Base-by-base conservation (phyloP, 2,888 invertebrate species). In the Gymnoscelis rufifasciata region DNA sequence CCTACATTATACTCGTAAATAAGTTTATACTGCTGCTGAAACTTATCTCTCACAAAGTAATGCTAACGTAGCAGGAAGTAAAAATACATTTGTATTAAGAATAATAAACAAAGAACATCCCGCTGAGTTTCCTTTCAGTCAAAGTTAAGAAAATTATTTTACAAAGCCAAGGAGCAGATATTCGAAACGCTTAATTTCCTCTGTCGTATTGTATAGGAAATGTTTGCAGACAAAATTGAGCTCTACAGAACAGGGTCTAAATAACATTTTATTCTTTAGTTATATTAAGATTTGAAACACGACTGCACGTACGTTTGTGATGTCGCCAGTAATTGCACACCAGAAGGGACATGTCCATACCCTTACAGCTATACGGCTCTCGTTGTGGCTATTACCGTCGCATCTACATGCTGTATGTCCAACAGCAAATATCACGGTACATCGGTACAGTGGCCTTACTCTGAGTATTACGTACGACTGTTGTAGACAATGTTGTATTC, bases 241-340 rank as follows among this genome's bases (percentile, higher is more conserved):
- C n/a, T 42, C 28, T 42, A 19, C 27, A 24, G 14, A 24, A 23
- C n/a, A 7, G 11, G 37, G n/a, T 19, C 19, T 31, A 39, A 26
- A 38, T 52, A 50, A 57, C 59, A 65, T 64, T 65, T 58, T 43
- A 55, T 68, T 65, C 54, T n/a, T n/a, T n/a, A n/a, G n/a, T n/a
- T n/a, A 64, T 66, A 74, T 74, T 66, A 69, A n/a, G 71, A 74
- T 71, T 73, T 66, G 47, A 53, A 64, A 64, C 71, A 75, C 71
- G 72, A 60, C 57, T 43, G 38, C 57, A 59, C 58, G 55, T 36
- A 55, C 37, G 41, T 50, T 52, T 51, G 53, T 45, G 44, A 57
- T 61, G 66, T 66, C 67, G 67, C 62, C 64, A 54, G 59, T 68
- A 68, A 73, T 74, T 73, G 72, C 70, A 68, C 43, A 57, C 62